Evolutionary conservation across 2,113 vertebrate species (phyloP).

Genomic region (Chionomys nivalis): DNA sequence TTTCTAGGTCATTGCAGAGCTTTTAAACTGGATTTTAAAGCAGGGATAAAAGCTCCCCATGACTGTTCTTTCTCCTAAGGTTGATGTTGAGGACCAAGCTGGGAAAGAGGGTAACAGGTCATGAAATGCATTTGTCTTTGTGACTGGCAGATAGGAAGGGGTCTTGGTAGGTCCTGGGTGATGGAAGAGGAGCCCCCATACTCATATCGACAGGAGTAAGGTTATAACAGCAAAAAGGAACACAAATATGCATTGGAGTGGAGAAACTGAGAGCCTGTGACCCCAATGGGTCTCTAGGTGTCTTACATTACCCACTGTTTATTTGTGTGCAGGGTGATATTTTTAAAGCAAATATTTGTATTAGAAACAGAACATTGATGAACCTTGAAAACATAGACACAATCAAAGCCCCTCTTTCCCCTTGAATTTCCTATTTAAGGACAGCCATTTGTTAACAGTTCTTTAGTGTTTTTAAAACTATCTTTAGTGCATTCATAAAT

Average conservation of each 20-base stretch:
- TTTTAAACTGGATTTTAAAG: constrained; percentile 65
- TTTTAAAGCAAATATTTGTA: neutral
- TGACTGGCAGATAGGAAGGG: neutral
- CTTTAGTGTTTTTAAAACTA: neutral
- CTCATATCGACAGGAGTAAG: neutral
- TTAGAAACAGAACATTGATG: neutral
- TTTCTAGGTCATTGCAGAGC: neutral
- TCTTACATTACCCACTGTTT: neutral
- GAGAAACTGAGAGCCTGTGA: neutral
- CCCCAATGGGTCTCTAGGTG: neutral
- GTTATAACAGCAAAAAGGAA: neutral
- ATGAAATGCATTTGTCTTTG: constrained; percentile 44
- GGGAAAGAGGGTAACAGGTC: neutral
- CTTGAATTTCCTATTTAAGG: neutral
- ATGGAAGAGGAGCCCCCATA: neutral
- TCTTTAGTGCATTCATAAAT: neutral
- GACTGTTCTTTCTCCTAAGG: constrained; percentile 53
- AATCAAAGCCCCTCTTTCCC: neutral
- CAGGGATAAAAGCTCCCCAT: constrained; percentile 46
- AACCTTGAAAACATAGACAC: constrained; percentile 1
- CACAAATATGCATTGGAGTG: neutral
- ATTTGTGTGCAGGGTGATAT: neutral
- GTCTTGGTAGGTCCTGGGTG: neutral
- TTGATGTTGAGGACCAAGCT: neutral
- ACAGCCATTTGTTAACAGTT: constrained; percentile 9